Percentiles rank a stretch among this genome's conserved stretches.
These are phyloP conservation scores for Phenganax stokvisi DNA, from an alignment of 92 coral and sea anemone species.

Conservation along the genomic window DNA sequence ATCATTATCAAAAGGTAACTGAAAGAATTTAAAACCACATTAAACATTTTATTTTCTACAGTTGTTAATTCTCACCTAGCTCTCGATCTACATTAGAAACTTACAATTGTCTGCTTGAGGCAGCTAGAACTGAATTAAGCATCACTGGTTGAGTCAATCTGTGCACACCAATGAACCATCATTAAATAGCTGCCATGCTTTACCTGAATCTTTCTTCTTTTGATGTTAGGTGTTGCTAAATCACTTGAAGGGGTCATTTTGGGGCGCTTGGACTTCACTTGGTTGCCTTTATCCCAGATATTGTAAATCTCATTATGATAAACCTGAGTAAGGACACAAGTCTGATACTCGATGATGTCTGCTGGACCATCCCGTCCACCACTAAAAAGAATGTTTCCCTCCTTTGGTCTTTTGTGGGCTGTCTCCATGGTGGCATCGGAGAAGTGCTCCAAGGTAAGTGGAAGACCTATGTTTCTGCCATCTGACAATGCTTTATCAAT, in stretches of 20 bases:
- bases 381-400: constrained; percentile 46
- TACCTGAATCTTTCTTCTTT: constrained; percentile 10
- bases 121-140: not conserved
- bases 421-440: constrained; percentile 57
- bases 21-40: not conserved
- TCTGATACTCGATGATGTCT: constrained; percentile 37
- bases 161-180: not conserved
- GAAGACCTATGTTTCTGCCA: constrained; percentile 40
- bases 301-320: not conserved
- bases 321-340: constrained; percentile 40
- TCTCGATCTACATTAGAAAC: too few relatives aligned
- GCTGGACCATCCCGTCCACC: constrained; percentile 45
- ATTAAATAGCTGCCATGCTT: not conserved
- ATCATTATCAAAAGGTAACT: not conserved
- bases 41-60: not conserved
- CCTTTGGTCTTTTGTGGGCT: constrained; percentile 46
- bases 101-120: not conserved
- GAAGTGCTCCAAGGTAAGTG: constrained; percentile 39
- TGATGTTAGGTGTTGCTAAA: not conserved
- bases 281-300: constrained; percentile 19
- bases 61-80: too few relatives aligned
- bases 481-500: constrained; percentile 42
- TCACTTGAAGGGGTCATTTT: not conserved
- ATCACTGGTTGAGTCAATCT: not conserved
- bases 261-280: constrained; percentile 4